Evolutionary conservation across 2,888 invertebrate genomes (phyloP).

Genomic region (Apodemia duryi): DNA sequence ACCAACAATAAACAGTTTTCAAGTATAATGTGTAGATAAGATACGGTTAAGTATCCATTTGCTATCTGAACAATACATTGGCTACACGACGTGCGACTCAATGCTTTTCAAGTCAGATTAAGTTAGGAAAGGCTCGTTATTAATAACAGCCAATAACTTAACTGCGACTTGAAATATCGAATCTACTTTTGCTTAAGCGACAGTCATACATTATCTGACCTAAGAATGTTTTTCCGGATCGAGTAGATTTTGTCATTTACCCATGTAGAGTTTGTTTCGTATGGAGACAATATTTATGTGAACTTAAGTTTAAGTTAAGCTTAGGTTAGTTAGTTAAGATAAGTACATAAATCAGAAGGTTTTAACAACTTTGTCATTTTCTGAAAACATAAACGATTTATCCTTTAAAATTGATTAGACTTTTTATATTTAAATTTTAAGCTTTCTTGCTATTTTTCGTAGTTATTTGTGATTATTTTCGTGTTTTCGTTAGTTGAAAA

Average conservation of each 20-base stretch:
- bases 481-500: no score
- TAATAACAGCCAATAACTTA: slow-evolving; percentile 77
- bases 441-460: no score
- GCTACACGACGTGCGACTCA: slow-evolving; percentile 64
- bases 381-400: no score
- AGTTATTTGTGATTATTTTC: no score
- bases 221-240: slow-evolving; percentile 75
- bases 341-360: no score
- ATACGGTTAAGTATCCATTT: slow-evolving; percentile 48
- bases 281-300: slow-evolving; percentile 8
- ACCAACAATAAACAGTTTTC: slow-evolving; percentile 1
- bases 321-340: no score
- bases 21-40: slow-evolving; percentile 33
- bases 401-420: no score
- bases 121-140: slow-evolving; percentile 73
- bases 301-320: slow-evolving; percentile 5
- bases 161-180: slow-evolving; percentile 71
- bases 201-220: slow-evolving; percentile 65
- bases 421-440: no score
- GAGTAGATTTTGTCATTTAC: slow-evolving; percentile 58
- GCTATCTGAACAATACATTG: slow-evolving; percentile 61
- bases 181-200: slow-evolving; percentile 75
- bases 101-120: slow-evolving; percentile 76
- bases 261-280: slow-evolving; percentile 45
- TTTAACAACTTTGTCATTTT: no score